Evolutionary conservation across 92 coral and sea anemone genomes (phyloP).

Genomic region (Epizoanthus ramosus): DNA sequence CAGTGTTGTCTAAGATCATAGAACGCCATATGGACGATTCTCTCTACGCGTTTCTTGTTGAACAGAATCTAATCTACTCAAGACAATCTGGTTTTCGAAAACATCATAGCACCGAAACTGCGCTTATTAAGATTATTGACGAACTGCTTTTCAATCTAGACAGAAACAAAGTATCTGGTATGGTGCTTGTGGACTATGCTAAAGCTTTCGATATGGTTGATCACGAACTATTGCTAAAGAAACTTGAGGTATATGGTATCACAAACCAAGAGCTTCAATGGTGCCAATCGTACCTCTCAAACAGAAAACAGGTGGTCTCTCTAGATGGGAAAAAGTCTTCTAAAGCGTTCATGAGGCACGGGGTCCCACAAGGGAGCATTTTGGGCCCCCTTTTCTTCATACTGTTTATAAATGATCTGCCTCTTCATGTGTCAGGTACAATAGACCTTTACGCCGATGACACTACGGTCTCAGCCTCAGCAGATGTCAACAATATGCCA

Average conservation of each 20-base stretch:
- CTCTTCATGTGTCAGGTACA: constrained; percentile 33
- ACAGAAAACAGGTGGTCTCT: constrained; percentile 47
- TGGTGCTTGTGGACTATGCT: background rate
- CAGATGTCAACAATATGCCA: constrained; percentile 40
- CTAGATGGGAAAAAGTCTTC: constrained; percentile 43
- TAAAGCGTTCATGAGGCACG: constrained; percentile 37
- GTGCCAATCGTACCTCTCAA: constrained; percentile 48
- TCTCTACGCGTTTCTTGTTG: constrained; percentile 44
- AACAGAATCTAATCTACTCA: constrained; percentile 27
- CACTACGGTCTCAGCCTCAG: constrained; percentile 45
- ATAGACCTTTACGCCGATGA: constrained; percentile 62
- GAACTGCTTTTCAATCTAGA: constrained; percentile 43
- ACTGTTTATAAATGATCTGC: constrained; percentile 60
- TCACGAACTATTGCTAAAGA: constrained; percentile 43
- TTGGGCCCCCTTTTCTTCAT: too few species aligned
- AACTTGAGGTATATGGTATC: too few species aligned
- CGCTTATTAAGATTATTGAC: constrained; percentile 43
- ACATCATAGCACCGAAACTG: constrained; percentile 43
- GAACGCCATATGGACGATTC: constrained; percentile 40
- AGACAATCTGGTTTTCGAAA: constrained; percentile 53
- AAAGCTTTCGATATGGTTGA: constrained; percentile 56
- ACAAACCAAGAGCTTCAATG: too few species aligned
- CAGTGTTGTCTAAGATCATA: constrained; percentile 44
- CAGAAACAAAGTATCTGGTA: background rate
- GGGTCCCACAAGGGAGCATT: too few species aligned